Percentiles rank a stretch among this genome's conserved stretches.
phyloP scores from a whole-genome alignment of 2,888 invertebrate genomes.

The Melieria omissa region DNA sequence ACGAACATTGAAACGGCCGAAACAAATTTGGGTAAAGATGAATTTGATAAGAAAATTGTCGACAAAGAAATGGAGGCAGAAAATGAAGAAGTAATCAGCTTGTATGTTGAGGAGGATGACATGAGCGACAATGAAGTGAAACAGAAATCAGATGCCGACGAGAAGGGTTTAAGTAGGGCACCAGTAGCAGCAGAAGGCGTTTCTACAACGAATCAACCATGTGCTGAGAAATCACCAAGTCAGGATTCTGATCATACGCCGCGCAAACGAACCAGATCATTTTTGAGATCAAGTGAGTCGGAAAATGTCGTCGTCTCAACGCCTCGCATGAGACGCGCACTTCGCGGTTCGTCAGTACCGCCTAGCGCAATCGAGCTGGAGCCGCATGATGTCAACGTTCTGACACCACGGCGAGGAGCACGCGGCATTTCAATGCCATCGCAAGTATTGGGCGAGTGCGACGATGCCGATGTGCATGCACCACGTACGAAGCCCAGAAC shows the following conservation, averaged over 20 bases:
- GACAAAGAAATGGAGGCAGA: background rate
- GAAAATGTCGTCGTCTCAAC: conserved; percentile 8
- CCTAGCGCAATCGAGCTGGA: conserved; percentile 3
- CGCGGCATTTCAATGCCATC: conserved; percentile 49
- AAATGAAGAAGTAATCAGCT: conserved; percentile 10
- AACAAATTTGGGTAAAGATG: background rate
- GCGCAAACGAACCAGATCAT: conserved; percentile 28
- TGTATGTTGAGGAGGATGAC: conserved; percentile 13
- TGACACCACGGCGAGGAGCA: conserved; percentile 40
- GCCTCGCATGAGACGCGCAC: background rate
- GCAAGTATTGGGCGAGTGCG: conserved; percentile 28
- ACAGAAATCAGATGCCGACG: background rate
- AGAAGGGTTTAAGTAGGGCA: too few species aligned
- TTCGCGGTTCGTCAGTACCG: conserved; percentile 34
- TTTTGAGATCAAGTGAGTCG: conserved; percentile 21
- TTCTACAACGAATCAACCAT: too few species aligned
- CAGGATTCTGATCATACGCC: background rate
- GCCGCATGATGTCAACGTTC: conserved; percentile 19
- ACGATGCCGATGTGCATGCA: conserved; percentile 24
- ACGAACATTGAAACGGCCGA: background rate
- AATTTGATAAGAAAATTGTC: background rate
- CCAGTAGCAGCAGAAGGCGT: too few species aligned
- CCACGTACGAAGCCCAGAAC: conserved; percentile 29
- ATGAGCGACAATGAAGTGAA: conserved; percentile 17
- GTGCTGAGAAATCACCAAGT: too few species aligned